Evolutionary conservation across 2,797 vertebrate species (phyloP).

Genomic region (Chromobotia macracanthus): DNA sequence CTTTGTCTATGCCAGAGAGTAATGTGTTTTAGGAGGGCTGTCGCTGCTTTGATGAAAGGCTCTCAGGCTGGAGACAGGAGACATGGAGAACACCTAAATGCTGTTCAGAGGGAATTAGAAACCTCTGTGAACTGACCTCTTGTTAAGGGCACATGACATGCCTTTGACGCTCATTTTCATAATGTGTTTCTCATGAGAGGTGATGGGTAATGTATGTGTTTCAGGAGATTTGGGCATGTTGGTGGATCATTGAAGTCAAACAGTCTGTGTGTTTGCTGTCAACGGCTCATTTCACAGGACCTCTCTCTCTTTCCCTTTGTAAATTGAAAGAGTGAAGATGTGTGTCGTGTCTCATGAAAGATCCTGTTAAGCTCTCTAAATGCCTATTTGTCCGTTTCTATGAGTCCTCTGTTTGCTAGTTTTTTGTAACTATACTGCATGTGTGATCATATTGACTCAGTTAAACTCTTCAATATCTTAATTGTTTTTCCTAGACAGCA

Average conservation of each 20-base stretch:
- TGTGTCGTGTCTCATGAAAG: slow-evolving; percentile 42
- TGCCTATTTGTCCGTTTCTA: neutral
- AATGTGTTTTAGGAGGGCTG: slow-evolving; percentile 6
- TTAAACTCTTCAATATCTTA: too few relatives aligned
- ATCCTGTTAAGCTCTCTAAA: neutral
- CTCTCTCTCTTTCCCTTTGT: slow-evolving; percentile 67
- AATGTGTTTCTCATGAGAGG: slow-evolving; percentile 15
- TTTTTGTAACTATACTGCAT: neutral
- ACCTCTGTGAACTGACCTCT: slow-evolving; percentile 14
- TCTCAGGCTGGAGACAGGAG: slow-evolving; percentile 1
- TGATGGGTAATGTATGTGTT: slow-evolving; percentile 43
- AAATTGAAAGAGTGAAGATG: slow-evolving; percentile 68
- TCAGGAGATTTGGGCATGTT: slow-evolving; percentile 60
- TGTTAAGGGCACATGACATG: slow-evolving; percentile 12
- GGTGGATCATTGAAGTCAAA: slow-evolving; percentile 69
- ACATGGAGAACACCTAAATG: slow-evolving; percentile 1
- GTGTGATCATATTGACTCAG: neutral
- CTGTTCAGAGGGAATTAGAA: slow-evolving; percentile 32
- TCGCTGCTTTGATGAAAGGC: slow-evolving; percentile 32
- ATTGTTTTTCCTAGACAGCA: neutral
- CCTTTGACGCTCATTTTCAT: slow-evolving; percentile 9
- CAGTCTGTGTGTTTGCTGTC: slow-evolving; percentile 63
- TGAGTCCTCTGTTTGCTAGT: neutral
- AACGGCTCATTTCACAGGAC: slow-evolving; percentile 72
- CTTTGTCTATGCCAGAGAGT: slow-evolving; percentile 19